phyloP scores from a whole-genome alignment of 2,888 invertebrate genomes.

The Himalopsyche kuldschensis region DNA sequence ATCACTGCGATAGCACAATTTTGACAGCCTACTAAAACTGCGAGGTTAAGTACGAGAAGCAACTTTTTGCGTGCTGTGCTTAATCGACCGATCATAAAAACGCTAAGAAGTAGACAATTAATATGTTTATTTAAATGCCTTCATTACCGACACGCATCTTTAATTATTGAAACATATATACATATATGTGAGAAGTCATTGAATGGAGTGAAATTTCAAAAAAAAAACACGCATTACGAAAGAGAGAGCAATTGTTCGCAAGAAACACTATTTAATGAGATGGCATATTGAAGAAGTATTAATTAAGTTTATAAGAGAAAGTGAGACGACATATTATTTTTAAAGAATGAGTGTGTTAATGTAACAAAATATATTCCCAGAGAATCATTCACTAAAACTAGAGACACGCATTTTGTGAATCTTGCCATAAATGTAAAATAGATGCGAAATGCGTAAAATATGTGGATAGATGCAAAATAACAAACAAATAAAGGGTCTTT shows the following conservation, averaged over 20 bases:
- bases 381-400: no score
- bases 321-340: neutral
- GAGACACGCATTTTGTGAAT: no score
- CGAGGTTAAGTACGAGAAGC: no score
- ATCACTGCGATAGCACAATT: no score
- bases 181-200: neutral
- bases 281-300: neutral
- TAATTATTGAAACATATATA: neutral
- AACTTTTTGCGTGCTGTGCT: neutral
- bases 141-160: neutral
- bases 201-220: neutral
- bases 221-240: neutral
- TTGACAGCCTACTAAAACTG: no score
- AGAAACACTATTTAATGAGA: slow-evolving; percentile 17
- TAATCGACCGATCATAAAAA: neutral
- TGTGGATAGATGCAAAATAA: no score
- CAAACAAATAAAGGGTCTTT: no score
- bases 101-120: neutral
- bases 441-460: no score
- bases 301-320: slow-evolving; percentile 9
- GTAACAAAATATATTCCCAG: no score
- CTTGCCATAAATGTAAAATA: no score
- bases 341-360: no score
- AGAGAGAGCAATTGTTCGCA: slow-evolving; percentile 17
- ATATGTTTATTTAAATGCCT: neutral